Conservation (phyloP, 2,113 vertebrate genomes). For the Ursus arctos region DNA sequence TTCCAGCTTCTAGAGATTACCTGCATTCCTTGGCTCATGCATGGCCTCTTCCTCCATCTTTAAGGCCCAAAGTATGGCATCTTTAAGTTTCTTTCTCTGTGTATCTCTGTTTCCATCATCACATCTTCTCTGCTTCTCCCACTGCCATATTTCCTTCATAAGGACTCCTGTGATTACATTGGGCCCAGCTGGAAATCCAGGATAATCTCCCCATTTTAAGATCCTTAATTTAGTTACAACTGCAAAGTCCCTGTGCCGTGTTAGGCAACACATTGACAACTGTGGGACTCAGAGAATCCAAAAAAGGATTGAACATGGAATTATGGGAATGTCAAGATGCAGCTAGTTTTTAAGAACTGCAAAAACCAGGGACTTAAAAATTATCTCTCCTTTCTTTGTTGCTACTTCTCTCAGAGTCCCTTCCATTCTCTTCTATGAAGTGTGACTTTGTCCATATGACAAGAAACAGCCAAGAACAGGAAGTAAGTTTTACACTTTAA, state of each 20-base stretch:
- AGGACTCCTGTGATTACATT: background rate
- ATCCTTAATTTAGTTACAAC: background rate
- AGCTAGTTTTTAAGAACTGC: background rate
- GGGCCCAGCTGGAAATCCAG: background rate
- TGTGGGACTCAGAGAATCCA: background rate
- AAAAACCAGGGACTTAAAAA: background rate
- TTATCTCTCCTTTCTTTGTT: background rate
- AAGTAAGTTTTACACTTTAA: background rate
- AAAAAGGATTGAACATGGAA: background rate
- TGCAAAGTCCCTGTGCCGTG: background rate
- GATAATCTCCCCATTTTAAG: background rate
- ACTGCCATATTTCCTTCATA: background rate
- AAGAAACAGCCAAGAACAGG: background rate
- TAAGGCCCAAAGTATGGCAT: background rate
- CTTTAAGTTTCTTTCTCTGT: background rate
- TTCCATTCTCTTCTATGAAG: background rate
- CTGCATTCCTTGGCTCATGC: background rate
- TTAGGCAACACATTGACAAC: background rate
- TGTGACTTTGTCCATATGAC: background rate
- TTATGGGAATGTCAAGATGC: background rate
- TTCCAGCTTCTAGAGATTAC: background rate
- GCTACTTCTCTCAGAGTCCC: background rate
- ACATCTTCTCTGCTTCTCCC: background rate
- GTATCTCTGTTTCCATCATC: background rate
- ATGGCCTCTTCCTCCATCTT: background rate